Percentiles rank a stretch among this genome's conserved stretches.
Evolutionary conservation across 2,797 vertebrate genomes (phyloP).

Genomic region (Odontamblyopus lacepedii): DNA sequence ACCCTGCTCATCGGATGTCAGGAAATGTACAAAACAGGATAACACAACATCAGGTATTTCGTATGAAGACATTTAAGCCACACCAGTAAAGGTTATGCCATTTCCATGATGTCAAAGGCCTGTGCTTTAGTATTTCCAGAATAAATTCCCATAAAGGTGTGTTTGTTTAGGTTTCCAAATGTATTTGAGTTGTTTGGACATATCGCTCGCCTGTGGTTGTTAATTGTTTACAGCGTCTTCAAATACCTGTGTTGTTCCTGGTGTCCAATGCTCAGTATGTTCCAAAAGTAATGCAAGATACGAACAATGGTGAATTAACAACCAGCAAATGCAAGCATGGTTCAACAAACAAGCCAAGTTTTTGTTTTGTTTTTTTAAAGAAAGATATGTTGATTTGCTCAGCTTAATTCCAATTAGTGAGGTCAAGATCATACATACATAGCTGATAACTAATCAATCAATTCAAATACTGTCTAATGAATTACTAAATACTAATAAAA

Average conservation of each 20-base stretch:
- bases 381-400: too few relatives aligned
- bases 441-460: too few relatives aligned
- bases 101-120: conserved; percentile 26
- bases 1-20: conserved; percentile 69
- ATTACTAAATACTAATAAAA: too few relatives aligned
- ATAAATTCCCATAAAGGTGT: background rate
- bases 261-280: background rate
- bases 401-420: too few relatives aligned
- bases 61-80: conserved; percentile 48
- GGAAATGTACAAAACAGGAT: conserved; percentile 79
- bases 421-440: too few relatives aligned
- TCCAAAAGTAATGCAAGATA: background rate
- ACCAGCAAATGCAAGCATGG: too few relatives aligned
- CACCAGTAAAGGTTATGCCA: conserved; percentile 49
- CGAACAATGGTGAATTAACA: conserved; percentile 20
- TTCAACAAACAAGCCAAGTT: too few relatives aligned
- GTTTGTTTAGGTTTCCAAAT: background rate
- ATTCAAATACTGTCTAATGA: too few relatives aligned
- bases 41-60: conserved; percentile 60
- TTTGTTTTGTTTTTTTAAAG: too few relatives aligned
- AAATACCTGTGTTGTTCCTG: background rate
- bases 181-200: background rate
- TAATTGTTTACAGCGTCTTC: background rate
- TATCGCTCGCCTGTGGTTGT: background rate
- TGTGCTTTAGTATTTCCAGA: background rate